Evolutionary conservation across 2,888 invertebrate genomes (phyloP).

Genomic region (Drosophila nigricruria): DNA sequence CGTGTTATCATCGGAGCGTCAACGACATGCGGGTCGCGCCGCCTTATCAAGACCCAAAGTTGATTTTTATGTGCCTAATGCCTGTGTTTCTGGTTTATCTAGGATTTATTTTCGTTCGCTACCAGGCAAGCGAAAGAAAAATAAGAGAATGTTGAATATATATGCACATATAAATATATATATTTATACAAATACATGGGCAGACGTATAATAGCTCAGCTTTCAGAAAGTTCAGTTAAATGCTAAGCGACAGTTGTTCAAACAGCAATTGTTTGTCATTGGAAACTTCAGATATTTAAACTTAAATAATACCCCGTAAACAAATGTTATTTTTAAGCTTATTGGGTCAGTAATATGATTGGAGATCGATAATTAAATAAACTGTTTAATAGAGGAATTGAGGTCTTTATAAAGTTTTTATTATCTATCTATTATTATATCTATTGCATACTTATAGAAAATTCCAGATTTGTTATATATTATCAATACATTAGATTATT

Average conservation of each 20-base stretch:
- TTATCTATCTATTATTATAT: too few species aligned
- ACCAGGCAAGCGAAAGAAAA: conserved; percentile 12
- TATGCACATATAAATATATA: background rate
- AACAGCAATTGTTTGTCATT: conserved; percentile 27
- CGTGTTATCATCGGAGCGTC: conserved; percentile 48
- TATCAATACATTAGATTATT: background rate
- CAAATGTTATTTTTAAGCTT: conserved; percentile 16
- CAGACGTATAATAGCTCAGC: background rate
- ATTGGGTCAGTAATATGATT: conserved; percentile 14
- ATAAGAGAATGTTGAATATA: conserved; percentile 4
- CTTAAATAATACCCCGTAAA: conserved; percentile 13
- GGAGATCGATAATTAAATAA: background rate
- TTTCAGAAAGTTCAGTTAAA: conserved; percentile 24
- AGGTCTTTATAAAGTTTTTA: too few species aligned
- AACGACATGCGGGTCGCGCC: conserved; percentile 58
- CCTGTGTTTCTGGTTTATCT: conserved; percentile 50
- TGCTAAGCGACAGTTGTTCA: conserved; percentile 30
- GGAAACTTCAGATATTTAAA: background rate
- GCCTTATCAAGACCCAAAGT: conserved; percentile 53
- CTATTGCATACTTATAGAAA: too few species aligned
- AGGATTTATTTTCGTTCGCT: conserved; percentile 42
- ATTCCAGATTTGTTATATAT: background rate
- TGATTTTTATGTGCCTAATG: conserved; percentile 40
- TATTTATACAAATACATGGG: background rate
- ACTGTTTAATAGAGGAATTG: background rate